A percentile compares a stretch with the other conserved stretches of the same genome.
Conservation (phyloP, 2,797 vertebrate species). For the Smutsia gigantea region DNA sequence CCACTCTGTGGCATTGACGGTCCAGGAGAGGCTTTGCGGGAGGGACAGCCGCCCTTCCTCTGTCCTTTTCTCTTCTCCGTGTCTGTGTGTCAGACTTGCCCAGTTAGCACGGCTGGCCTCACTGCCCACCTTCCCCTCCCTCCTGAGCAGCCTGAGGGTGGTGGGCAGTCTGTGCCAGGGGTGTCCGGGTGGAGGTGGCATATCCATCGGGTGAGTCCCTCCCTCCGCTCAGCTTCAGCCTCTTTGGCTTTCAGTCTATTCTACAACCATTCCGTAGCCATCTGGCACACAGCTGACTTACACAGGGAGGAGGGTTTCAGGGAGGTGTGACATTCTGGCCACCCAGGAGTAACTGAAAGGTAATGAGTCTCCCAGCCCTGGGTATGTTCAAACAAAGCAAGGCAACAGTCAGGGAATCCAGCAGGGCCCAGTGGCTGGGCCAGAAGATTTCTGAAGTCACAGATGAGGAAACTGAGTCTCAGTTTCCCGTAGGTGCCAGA, state of each 20-base stretch:
- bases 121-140: background rate
- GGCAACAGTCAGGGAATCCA: too few species aligned
- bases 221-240: background rate
- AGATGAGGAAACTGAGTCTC: background rate
- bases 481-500: background rate
- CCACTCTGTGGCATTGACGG: background rate
- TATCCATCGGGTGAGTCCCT: background rate
- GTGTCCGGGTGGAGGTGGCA: accelerated
- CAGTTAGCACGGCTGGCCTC: background rate
- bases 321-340: accelerated
- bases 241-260: background rate
- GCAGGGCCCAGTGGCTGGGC: background rate
- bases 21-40: background rate
- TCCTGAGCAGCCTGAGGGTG: background rate
- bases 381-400: background rate
- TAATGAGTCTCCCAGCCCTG: background rate
- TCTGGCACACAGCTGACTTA: background rate
- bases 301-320: background rate
- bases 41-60: accelerated
- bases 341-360: too few species aligned
- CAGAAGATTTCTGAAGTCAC: background rate
- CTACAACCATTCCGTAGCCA: accelerated
- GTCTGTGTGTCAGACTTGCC: background rate
- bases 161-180: background rate
- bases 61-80: background rate